Evolutionary conservation across 2,113 vertebrate species (phyloP), one percentile per base, ranked within the genome.

Genomic region (Lasiurus cinereus): DNA sequence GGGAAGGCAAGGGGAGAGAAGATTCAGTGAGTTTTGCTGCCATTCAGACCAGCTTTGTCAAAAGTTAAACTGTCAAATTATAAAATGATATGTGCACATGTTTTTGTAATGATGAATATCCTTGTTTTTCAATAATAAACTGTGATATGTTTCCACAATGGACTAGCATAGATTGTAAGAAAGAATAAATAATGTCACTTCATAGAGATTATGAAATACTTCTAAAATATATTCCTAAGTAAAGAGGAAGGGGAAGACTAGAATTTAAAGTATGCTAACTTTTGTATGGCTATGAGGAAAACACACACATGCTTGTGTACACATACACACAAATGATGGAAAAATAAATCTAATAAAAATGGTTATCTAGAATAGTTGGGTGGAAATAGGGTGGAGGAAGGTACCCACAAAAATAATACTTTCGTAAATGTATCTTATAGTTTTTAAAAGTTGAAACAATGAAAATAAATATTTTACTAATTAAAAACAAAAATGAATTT

Each of bases 11-110:
- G 3, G 2, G 6, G 9, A 91, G 22, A 79, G 31, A 94, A 92
- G 56, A 87, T 5, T 39, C 19, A 31, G 4, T 19, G 77, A 76
- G 10, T 36, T 94, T 70, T 77, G n/a, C n/a, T 80, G 48, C 4
- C 7, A 67, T 67, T 90, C 46, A 69, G 4, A 94, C 5, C 6
- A 66, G 13, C 16, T 84, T 72, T 50, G 50, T 89, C 14, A 90
- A 91, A 94, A 62, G 4, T 33, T 83, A 83, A 76, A 83, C 8
- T 66, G 29, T 66, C 31, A 43, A 95, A 94, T 77, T 78, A 88
- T 52, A 43, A 87, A 94, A 78, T 52, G 9, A 8, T 8, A 22
- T 1, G 3, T 24, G 24, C 16, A 16, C 19, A 1, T 21, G 27
- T 77, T 82, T 48, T 24, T 77, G 7, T 59, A 56, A 93, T 56